Conservation (phyloP, 2,888 invertebrate species). For the Spatulosminthurus flaviceps region DNA sequence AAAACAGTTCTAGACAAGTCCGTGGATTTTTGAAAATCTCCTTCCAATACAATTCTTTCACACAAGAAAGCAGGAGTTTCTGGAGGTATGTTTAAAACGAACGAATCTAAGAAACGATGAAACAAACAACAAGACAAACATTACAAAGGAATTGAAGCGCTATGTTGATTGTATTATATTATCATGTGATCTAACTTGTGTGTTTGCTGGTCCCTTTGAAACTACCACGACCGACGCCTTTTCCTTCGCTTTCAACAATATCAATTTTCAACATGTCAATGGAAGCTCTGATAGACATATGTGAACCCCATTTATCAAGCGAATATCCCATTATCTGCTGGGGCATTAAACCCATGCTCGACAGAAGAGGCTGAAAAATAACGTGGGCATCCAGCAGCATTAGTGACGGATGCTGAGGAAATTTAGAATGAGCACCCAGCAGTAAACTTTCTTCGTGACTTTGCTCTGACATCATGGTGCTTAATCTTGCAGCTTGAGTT, state of each 20-base stretch:
- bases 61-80: slow-evolving; percentile 91
- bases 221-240: slow-evolving; percentile 57
- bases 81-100: slow-evolving; percentile 72
- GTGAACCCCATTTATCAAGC: slow-evolving; percentile 88
- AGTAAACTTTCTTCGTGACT: slow-evolving; percentile 62
- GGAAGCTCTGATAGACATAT: slow-evolving; percentile 82
- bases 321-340: slow-evolving; percentile 77
- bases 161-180: neutral
- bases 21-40: slow-evolving; percentile 76
- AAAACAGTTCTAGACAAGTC: slow-evolving; percentile 72
- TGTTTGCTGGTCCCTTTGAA: slow-evolving; percentile 40
- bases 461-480: slow-evolving; percentile 59
- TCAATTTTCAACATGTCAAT: slow-evolving; percentile 91
- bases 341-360: slow-evolving; percentile 84
- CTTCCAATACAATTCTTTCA: slow-evolving; percentile 87
- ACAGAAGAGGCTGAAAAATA: slow-evolving; percentile 90
- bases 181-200: slow-evolving; percentile 35
- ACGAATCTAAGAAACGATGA: slow-evolving; percentile 64
- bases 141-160: neutral
- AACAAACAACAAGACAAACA: neutral
- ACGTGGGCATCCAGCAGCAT: slow-evolving; percentile 87
- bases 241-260: slow-evolving; percentile 87
- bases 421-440: slow-evolving; percentile 62
- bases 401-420: slow-evolving; percentile 62
- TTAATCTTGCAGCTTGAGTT: slow-evolving; percentile 42